Conservation (phyloP, 2,888 invertebrate genomes). For the Heliconius charithonia region DNA sequence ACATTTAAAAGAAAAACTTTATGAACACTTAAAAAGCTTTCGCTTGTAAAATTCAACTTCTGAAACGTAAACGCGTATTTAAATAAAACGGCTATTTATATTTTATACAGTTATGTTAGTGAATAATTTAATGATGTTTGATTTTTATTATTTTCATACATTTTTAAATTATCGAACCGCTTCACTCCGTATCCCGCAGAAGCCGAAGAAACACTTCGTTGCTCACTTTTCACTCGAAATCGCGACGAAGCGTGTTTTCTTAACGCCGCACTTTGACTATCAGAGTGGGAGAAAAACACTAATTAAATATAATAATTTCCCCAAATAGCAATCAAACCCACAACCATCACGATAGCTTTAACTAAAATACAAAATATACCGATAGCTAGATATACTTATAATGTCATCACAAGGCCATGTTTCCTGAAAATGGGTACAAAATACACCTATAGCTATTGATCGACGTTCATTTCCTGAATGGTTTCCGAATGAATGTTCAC, state of each 20-base stretch:
- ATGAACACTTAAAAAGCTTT: constrained; percentile 11
- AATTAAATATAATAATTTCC: no score
- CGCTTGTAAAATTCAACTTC: constrained; percentile 13
- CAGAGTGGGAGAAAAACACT: no score
- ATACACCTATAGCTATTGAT: not conserved
- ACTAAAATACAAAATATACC: not conserved
- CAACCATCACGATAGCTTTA: not conserved
- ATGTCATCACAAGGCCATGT: not conserved
- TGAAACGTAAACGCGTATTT: not conserved
- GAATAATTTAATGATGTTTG: not conserved
- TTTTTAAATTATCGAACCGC: not conserved
- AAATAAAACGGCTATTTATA: not conserved
- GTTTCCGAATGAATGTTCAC: constrained; percentile 8
- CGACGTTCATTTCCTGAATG: constrained; percentile 9
- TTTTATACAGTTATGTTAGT: not conserved
- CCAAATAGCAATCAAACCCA: not conserved
- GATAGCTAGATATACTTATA: not conserved
- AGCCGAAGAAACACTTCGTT: no score
- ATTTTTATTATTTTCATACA: not conserved
- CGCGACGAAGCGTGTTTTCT: no score
- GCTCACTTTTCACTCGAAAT: no score
- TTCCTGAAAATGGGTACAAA: not conserved
- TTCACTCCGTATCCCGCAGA: no score
- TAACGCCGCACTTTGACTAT: no score
- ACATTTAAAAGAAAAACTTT: constrained; percentile 20